Conservation (phyloP, 2,113 vertebrate species). For the Rhinogobius similis region DNA sequence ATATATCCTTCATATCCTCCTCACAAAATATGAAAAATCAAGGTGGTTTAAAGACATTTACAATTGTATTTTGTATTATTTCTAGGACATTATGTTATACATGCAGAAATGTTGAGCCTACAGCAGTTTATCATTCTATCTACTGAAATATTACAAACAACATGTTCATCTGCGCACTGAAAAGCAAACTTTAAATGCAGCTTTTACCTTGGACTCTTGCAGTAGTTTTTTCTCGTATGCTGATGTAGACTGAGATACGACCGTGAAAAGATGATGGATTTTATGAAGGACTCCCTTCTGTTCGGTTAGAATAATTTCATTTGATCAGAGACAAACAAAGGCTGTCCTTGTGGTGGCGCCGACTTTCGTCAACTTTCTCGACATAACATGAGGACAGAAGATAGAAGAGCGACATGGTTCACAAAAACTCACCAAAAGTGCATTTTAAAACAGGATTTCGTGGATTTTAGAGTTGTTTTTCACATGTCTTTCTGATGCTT, state of each 20-base stretch:
- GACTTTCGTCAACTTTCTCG: not conserved
- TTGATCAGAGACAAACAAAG: not conserved
- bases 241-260: not conserved
- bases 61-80: too few species aligned
- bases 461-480: too few species aligned
- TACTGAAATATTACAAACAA: too few species aligned
- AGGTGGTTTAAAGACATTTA: too few species aligned
- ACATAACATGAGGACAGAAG: not conserved
- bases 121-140: too few species aligned
- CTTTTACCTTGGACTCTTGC: not conserved
- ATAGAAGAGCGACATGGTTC: not conserved
- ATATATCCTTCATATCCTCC: too few species aligned
- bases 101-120: too few species aligned
- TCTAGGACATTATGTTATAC: too few species aligned
- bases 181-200: not conserved
- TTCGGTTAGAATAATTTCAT: not conserved
- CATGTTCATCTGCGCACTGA: too few species aligned
- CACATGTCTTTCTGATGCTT: too few species aligned
- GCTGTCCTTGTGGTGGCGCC: not conserved
- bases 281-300: not conserved
- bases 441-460: too few species aligned
- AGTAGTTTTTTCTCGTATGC: not conserved
- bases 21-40: too few species aligned
- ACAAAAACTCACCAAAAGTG: not conserved
- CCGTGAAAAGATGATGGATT: not conserved